Evolutionary conservation across 2,888 invertebrate genomes (phyloP).

Genomic region (Andrena hattorfiana): DNA sequence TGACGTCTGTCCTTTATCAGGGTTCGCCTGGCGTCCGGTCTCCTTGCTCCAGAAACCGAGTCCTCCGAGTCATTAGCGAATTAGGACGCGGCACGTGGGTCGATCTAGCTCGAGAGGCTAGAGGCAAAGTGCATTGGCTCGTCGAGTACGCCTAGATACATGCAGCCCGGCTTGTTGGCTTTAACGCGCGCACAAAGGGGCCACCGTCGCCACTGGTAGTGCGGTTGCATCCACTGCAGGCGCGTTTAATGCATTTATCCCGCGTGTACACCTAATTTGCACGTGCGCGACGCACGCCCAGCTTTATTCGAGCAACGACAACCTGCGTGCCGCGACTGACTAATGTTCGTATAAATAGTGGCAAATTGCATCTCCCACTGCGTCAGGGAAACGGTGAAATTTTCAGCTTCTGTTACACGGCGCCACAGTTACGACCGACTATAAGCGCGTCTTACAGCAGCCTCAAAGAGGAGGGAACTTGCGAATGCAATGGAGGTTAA

Average conservation of each 20-base stretch:
- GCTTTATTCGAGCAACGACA: background rate
- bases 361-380: background rate
- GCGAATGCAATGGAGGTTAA: background rate
- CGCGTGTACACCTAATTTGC: slow-evolving; percentile 13
- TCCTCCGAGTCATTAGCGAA: slow-evolving; percentile 77
- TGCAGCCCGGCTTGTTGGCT: background rate
- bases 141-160: slow-evolving; percentile 28
- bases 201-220: background rate
- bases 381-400: background rate
- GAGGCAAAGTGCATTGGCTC: slow-evolving; percentile 65
- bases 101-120: slow-evolving; percentile 56
- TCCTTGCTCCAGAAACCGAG: slow-evolving; percentile 65
- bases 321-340: background rate
- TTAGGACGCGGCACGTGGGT: slow-evolving; percentile 74
- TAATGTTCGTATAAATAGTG: background rate
- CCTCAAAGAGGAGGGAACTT: background rate
- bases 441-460: background rate
- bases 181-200: slow-evolving; percentile 9
- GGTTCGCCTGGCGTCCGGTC: slow-evolving; percentile 14
- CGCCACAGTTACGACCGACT: background rate
- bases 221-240: slow-evolving; percentile 5
- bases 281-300: background rate
- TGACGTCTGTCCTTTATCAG: slow-evolving; percentile 30
- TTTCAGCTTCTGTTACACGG: background rate
- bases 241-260: slow-evolving; percentile 20